These are phyloP conservation scores for Coryphaenoides rupestris DNA, from an alignment of 2,113 vertebrate species.

Conservation along the genomic window DNA sequence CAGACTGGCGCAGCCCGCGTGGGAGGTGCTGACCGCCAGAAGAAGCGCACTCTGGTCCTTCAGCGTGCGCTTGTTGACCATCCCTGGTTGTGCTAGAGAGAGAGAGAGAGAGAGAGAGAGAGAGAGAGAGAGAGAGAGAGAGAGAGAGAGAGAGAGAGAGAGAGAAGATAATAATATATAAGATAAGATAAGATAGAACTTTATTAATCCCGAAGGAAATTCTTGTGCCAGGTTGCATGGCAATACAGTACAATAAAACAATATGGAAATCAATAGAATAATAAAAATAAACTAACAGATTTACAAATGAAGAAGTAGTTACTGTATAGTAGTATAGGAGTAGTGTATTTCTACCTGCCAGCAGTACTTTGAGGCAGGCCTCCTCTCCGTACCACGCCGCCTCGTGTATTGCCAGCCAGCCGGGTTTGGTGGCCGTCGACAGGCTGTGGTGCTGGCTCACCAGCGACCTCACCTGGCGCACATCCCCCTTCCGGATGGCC, in stretches of 20 bases:
- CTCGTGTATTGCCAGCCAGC: conserved; percentile 88
- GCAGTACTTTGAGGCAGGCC: conserved; percentile 77
- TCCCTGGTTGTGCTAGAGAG: conserved; percentile 75
- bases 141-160: no score
- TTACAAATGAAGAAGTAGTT: no score
- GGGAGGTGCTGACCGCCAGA: conserved; percentile 71
- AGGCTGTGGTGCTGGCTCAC: conserved; percentile 68
- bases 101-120: no score
- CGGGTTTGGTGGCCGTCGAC: conserved; percentile 78
- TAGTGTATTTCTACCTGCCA: conserved; percentile 74
- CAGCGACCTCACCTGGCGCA: conserved; percentile 67
- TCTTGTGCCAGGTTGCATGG: no score
- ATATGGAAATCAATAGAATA: no score
- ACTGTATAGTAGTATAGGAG: no score
- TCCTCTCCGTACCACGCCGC: conserved; percentile 82
- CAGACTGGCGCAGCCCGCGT: conserved; percentile 68
- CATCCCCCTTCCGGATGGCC: conserved; percentile 59
- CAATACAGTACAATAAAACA: no score
- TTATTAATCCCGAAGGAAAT: no score
- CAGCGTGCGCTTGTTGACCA: conserved; percentile 80
- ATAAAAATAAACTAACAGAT: no score
- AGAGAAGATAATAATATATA: no score
- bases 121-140: no score
- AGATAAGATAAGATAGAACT: no score
- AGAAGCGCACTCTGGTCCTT: conserved; percentile 82